phyloP scores from a whole-genome alignment of 1,140 invertebrate genomes.

The Cyphomyrmex costatus region DNA sequence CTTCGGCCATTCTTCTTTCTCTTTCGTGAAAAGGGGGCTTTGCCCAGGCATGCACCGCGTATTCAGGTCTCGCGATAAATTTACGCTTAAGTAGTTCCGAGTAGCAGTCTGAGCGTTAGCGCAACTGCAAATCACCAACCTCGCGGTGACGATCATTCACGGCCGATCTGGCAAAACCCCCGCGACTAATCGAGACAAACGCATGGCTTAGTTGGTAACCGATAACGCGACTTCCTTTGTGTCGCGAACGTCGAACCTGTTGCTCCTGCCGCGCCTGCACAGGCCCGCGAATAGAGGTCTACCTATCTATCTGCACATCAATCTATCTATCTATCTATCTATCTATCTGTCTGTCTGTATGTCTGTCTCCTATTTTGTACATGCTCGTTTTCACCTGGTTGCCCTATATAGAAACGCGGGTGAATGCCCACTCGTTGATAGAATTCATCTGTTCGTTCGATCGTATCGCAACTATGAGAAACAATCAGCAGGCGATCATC shows the following conservation, averaged over 20 bases:
- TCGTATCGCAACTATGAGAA: slow-evolving; percentile 12
- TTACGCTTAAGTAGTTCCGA: slow-evolving; percentile 21
- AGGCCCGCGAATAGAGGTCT: slow-evolving; percentile 9
- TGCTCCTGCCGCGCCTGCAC: slow-evolving; percentile 60
- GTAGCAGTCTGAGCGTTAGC: neutral
- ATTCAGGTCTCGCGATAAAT: slow-evolving; percentile 42
- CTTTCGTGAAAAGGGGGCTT: slow-evolving; percentile 8
- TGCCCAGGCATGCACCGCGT: neutral
- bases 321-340: slow-evolving; percentile 5
- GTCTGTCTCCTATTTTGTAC: slow-evolving; percentile 54
- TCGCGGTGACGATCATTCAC: slow-evolving; percentile 62
- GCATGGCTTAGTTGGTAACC: slow-evolving; percentile 59
- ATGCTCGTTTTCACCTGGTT: slow-evolving; percentile 69
- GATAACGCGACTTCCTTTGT: slow-evolving; percentile 67
- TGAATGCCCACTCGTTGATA: slow-evolving; percentile 11
- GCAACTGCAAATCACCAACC: slow-evolving; percentile 42
- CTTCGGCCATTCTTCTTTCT: neutral
- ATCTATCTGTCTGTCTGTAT: slow-evolving; percentile 5
- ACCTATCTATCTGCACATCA: neutral
- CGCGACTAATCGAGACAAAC: slow-evolving; percentile 68
- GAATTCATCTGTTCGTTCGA: slow-evolving; percentile 38
- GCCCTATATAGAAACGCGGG: slow-evolving; percentile 45
- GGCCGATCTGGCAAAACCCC: slow-evolving; percentile 64
- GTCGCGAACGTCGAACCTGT: slow-evolving; percentile 68
- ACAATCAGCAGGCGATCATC: neutral